These are phyloP conservation scores for Diadophis punctatus DNA, from an alignment of 2,113 vertebrate genomes.

Conservation along the genomic window DNA sequence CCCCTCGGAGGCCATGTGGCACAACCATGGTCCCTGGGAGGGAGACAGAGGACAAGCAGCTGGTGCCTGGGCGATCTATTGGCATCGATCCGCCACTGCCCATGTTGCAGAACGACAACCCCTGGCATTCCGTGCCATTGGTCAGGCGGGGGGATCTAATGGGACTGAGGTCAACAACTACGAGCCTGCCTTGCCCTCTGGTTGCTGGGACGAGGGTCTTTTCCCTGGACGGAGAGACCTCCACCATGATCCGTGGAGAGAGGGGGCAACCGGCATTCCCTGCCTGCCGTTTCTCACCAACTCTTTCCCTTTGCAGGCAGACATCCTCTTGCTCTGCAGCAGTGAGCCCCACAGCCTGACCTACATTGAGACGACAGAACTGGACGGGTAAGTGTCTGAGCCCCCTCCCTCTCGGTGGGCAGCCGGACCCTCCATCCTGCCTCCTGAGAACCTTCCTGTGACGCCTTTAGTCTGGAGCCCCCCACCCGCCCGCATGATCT, in stretches of 20 bases:
- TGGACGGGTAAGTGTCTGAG: conserved; percentile 82
- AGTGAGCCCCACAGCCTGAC: conserved; percentile 89
- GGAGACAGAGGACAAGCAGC: not conserved
- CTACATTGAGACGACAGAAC: conserved; percentile 89
- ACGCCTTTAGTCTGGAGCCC: not conserved
- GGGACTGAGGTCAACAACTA: not conserved
- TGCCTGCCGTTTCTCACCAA: not conserved
- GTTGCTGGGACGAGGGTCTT: not conserved
- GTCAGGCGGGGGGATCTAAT: not conserved
- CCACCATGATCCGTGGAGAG: too few relatives aligned
- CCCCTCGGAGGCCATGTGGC: not conserved
- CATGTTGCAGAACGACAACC: not conserved
- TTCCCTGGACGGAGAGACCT: not conserved
- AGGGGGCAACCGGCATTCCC: too few relatives aligned
- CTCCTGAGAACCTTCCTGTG: not conserved
- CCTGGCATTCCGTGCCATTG: not conserved
- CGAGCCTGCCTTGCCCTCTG: not conserved
- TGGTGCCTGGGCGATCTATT: not conserved
- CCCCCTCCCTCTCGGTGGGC: not conserved
- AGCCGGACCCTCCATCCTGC: not conserved
- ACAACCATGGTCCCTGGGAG: not conserved
- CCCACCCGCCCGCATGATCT: not conserved
- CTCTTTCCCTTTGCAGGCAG: conserved; percentile 73
- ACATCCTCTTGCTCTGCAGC: conserved; percentile 88
- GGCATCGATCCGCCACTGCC: not conserved